A percentile compares a stretch with the other conserved stretches of the same genome.
phyloP scores from a whole-genome alignment of 2,797 vertebrate genomes.

The Mus caroli region DNA sequence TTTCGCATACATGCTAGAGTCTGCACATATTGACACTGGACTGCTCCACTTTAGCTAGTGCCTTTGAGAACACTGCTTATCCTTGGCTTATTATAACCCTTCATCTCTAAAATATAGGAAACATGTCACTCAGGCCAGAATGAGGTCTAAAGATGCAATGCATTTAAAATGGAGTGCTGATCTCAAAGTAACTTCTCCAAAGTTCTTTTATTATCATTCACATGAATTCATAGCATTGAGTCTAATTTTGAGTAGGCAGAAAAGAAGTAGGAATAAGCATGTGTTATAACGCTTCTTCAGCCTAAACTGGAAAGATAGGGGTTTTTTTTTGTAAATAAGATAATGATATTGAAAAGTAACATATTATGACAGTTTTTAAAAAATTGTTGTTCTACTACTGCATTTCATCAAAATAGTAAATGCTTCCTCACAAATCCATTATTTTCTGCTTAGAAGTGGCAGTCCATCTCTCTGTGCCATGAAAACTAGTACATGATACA shows the following conservation, averaged over 20 bases:
- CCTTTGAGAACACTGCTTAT: not conserved
- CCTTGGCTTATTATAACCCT: not conserved
- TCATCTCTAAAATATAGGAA: not conserved
- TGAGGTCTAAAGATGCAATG: not conserved
- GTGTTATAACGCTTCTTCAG: not conserved
- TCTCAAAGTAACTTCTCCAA: not conserved
- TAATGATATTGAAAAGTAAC: not conserved
- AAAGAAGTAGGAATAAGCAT: not conserved
- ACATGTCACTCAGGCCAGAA: not conserved
- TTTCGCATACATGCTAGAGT: not conserved
- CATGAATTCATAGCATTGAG: not conserved
- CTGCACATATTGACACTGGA: not conserved
- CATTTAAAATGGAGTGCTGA: not conserved
- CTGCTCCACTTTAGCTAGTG: not conserved
- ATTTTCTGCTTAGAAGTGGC: not conserved
- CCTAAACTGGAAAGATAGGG: not conserved
- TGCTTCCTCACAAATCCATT: not conserved
- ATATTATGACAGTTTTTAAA: not conserved
- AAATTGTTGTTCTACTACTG: not conserved
- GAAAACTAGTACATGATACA: not conserved
- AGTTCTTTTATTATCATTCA: not conserved
- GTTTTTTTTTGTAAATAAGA: not conserved
- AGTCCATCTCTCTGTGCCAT: not conserved
- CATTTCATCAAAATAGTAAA: slow-evolving; percentile 15
- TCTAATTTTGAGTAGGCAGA: not conserved